phyloP scores from a whole-genome alignment of 2,797 vertebrate species.

The Geotrypetes seraphini region DNA sequence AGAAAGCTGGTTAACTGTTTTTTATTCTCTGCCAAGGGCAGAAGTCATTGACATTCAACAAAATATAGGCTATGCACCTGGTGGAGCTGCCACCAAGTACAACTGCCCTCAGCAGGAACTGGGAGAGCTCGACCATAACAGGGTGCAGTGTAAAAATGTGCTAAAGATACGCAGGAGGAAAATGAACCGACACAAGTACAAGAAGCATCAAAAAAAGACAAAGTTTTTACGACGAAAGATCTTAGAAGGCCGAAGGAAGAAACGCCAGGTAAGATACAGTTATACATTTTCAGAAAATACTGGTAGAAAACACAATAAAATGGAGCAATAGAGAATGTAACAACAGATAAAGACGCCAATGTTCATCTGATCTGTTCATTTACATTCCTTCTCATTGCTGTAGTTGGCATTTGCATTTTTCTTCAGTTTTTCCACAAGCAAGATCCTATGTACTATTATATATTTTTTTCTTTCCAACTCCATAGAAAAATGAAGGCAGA shows the following conservation, averaged over 20 bases:
- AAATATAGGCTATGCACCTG: not conserved
- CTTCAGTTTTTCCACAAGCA: no score
- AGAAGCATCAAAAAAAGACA: slow-evolving; percentile 73
- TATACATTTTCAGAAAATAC: no score
- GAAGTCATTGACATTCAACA: slow-evolving; percentile 5
- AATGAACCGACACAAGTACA: slow-evolving; percentile 89
- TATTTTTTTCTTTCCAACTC: no score
- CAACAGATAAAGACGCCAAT: no score
- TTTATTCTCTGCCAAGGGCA: slow-evolving; percentile 61
- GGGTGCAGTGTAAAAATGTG: slow-evolving; percentile 71
- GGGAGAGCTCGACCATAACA: not conserved
- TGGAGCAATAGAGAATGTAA: no score
- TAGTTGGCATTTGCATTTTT: no score
- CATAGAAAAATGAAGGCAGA: no score
- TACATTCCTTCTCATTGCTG: no score
- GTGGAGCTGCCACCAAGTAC: not conserved
- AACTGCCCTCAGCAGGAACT: slow-evolving; percentile 30
- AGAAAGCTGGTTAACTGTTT: slow-evolving; percentile 82
- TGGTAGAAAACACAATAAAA: no score
- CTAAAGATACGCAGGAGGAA: slow-evolving; percentile 83
- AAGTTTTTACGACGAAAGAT: slow-evolving; percentile 69
- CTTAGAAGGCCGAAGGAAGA: slow-evolving; percentile 53
- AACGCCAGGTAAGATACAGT: slow-evolving; percentile 64
- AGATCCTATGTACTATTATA: no score
- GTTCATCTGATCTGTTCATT: no score